phyloP scores from a whole-genome alignment of 2,113 vertebrate species.

The Macaca mulatta region DNA sequence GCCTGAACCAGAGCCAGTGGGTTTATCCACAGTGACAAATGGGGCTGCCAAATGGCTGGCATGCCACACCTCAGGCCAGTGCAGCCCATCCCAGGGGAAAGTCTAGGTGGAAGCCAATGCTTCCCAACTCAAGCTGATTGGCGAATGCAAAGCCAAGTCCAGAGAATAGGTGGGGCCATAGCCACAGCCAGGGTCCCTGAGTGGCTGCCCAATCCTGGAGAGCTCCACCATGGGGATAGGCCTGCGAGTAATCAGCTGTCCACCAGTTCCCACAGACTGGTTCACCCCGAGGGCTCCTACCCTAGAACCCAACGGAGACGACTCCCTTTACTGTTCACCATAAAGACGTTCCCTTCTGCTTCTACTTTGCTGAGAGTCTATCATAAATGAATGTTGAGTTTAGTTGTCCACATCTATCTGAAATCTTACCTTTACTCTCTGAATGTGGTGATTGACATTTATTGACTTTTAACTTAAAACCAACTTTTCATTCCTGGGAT shows the following conservation, averaged over 20 bases:
- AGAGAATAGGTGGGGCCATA: neutral
- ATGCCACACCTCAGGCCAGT: neutral
- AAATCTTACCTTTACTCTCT: neutral
- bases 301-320: neutral
- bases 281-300: neutral
- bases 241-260: neutral
- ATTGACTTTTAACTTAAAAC: neutral
- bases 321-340: neutral
- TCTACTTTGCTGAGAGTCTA: neutral
- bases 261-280: neutral
- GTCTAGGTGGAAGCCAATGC: neutral
- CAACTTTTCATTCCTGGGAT: neutral
- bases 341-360: neutral
- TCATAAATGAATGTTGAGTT: neutral
- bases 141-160: neutral
- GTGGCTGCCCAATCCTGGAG: neutral
- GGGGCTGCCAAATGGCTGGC: rapidly evolving
- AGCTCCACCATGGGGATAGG: neutral
- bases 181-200: neutral
- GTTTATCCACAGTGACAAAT: neutral
- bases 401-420: neutral
- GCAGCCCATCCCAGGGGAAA: neutral
- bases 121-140: neutral
- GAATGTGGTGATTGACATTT: neutral
- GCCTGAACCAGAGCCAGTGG: neutral